Evolutionary conservation across 2,888 invertebrate genomes (phyloP), one percentile per base, ranked within the genome.

Genomic region (Amblyjoppa proteus): DNA sequence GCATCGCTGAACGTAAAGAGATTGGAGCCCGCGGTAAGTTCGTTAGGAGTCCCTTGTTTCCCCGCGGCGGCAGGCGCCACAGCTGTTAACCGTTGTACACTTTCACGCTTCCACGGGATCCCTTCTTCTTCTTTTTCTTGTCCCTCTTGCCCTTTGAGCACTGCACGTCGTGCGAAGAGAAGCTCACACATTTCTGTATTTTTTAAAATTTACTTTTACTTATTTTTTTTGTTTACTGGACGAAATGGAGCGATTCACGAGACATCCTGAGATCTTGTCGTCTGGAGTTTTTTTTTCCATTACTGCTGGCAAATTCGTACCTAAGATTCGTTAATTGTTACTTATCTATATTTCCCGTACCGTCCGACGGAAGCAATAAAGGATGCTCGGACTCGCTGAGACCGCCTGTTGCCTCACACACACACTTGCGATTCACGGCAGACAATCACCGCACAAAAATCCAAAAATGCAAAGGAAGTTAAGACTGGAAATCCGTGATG

Each of bases 41-140:
- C 93, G 91, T 93, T 92, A 93, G 91, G 89, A 91, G 90, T 87
- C 91, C 90, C 92, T 93, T 93, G 93, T 93, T 91, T 92, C 89
- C 91, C 89, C 88, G 89, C 88, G 89, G 88, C 89, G 90, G 77
- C 87, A 83, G 82, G 81, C 87, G 45, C 41, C 41, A 77, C 77
- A 87, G 66, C 89, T 91, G 91, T 91, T 91, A 92, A 91, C 88
- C 89, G 87, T 88, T 88, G 51, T 68, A 88, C 86, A 88, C 87
- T 88, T 89, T 88, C 86, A 85, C 87, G 82, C 66, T 70, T 64
- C 82, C 70, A 81, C 77, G 69, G 76, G 77, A 85, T 53, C 41
- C 61, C 87, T 31, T 70, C 81, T 77, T 79, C 56, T 77, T 68
- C 69, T 69, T 58, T 74, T 71, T 78, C 68, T 74, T 41, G 71